Percentiles rank a stretch among this genome's conserved stretches.
Conservation (phyloP, 1,140 invertebrate species). For the Lepidurus arcticus region DNA sequence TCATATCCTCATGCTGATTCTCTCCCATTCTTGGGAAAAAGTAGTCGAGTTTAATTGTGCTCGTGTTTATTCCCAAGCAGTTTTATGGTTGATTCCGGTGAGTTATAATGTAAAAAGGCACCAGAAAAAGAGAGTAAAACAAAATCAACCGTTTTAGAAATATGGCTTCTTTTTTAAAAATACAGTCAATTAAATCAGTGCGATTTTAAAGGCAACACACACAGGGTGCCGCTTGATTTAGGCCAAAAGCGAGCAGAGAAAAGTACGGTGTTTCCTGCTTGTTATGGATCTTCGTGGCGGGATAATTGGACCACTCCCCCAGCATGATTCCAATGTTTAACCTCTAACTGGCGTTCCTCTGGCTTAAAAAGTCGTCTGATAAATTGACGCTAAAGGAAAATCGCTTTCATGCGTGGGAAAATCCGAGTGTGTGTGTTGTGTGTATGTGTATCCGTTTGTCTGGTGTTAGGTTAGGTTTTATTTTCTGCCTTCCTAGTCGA, state of each 20-base stretch:
- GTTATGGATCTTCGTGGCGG: not conserved
- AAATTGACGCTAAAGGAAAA: not conserved
- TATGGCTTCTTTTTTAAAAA: no score
- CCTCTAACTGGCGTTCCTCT: not conserved
- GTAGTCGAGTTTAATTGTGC: no score
- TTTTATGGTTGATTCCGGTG: no score
- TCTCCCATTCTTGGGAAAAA: no score
- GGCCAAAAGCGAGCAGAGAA: not conserved
- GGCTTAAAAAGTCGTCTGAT: not conserved
- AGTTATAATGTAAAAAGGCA: no score
- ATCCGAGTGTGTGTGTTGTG: not conserved
- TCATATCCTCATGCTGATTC: not conserved
- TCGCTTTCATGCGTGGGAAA: not conserved
- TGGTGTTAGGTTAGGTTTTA: not conserved
- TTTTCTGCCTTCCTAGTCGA: not conserved
- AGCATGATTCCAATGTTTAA: constrained; percentile 19
- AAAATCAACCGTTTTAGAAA: no score
- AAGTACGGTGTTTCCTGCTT: not conserved
- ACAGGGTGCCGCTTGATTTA: no score
- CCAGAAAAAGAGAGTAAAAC: no score
- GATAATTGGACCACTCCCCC: constrained; percentile 20
- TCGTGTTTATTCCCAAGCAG: no score
- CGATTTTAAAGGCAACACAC: no score
- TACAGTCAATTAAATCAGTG: no score
- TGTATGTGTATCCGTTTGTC: not conserved